Evolutionary conservation across 2,797 vertebrate species (phyloP).

Genomic region (Lepilemur septentrionalis): DNA sequence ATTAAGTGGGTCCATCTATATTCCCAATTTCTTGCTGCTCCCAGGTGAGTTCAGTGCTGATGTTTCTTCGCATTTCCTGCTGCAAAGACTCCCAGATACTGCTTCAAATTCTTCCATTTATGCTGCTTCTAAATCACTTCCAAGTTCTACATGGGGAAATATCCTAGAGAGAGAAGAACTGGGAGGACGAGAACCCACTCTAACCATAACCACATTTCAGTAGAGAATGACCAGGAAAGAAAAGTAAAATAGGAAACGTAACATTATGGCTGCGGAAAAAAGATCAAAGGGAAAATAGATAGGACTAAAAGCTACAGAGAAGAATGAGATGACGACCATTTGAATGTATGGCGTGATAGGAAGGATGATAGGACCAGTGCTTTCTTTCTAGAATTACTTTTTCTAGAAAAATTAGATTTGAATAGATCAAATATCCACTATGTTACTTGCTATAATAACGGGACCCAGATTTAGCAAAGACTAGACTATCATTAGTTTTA

Average conservation of each 20-base stretch:
- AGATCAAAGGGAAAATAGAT: background rate
- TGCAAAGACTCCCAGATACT: fast-evolving
- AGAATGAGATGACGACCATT: background rate
- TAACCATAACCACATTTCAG: fast-evolving
- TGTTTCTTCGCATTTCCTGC: background rate
- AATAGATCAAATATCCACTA: background rate
- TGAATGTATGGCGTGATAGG: background rate
- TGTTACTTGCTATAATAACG: background rate
- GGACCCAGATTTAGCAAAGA: background rate
- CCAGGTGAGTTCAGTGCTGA: too few relatives aligned
- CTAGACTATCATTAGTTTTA: background rate
- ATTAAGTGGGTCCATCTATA: too few relatives aligned
- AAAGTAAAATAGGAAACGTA: background rate
- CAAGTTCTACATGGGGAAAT: background rate
- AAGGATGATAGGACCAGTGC: background rate
- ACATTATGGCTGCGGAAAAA: background rate
- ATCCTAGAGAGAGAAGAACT: background rate
- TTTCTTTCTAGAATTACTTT: background rate
- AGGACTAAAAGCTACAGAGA: background rate
- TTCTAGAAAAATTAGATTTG: background rate
- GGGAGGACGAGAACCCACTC: background rate
- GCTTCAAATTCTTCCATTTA: background rate
- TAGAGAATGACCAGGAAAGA: background rate
- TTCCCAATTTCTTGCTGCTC: background rate
- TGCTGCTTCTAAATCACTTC: background rate